Evolutionary conservation across 2,113 vertebrate genomes (phyloP).

Genomic region (Peromyscus polionotus): DNA sequence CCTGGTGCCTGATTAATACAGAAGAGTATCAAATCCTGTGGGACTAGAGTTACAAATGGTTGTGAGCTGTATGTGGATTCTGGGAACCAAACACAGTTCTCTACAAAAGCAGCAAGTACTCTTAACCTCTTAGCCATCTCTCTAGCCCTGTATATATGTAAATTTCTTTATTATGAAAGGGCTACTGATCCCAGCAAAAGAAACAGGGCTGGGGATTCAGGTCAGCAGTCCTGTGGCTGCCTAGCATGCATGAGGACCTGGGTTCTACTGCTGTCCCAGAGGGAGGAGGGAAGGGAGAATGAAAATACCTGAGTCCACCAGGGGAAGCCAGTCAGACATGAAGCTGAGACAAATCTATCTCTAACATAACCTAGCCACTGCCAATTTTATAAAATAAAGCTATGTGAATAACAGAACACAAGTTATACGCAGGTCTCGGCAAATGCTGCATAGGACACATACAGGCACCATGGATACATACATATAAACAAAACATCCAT

Average conservation of each 20-base stretch:
- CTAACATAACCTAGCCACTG: background rate
- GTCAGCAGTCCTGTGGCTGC: background rate
- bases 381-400: slow-evolving; percentile 43
- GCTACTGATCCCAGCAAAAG: slow-evolving; percentile 15
- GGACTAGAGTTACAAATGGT: background rate
- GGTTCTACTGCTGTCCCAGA: background rate
- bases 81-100: background rate
- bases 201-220: background rate
- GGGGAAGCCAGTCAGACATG: background rate
- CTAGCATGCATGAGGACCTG: background rate
- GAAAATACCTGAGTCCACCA: background rate
- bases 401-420: slow-evolving; percentile 6
- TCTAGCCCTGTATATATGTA: slow-evolving; percentile 6
- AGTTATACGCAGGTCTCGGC: slow-evolving; percentile 51
- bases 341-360: slow-evolving; percentile 48
- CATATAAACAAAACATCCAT: slow-evolving; percentile 40
- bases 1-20: background rate
- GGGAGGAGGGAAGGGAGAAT: background rate
- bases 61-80: background rate
- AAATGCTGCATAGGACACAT: slow-evolving; percentile 62
- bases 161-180: slow-evolving; percentile 42
- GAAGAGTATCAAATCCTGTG: background rate
- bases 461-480: slow-evolving; percentile 35
- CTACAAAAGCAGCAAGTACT: background rate
- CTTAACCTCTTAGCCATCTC: background rate